Base-by-base conservation (phyloP, 2,888 invertebrate species). In the Philereme vetulata region DNA sequence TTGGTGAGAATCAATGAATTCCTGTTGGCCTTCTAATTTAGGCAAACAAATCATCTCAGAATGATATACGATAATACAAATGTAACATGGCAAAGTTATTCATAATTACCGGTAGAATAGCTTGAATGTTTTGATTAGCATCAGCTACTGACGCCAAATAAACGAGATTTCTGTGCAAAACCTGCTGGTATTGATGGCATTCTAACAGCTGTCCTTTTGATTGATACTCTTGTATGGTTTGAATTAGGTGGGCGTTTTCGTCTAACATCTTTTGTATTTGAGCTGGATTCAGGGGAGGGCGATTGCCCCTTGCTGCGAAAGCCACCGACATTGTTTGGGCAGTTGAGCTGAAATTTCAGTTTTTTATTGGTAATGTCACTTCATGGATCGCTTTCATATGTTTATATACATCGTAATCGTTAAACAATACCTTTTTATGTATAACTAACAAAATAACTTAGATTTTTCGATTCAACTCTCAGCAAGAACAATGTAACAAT, bases 101-200 rank as follows among this genome's bases (percentile, higher is more conserved):
- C 33, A 36, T 48, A 86, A 94, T 95, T 94, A 98, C 98, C 77
- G 98, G 98, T 78, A 98, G 91, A 73, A 98, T 93, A 59, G 96
- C 95, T 81, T 97, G 96, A 68, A 98, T 96, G 88, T 98, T 98
- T 92, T 98, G 98, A 81, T 96, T 97, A 11, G 97, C 96, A 92
- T 99, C 99, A n/a, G 99, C 99, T 62, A 99, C 94, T 34, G 98
- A 97, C 6, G 99, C 98, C 72, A 99, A 93, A 85, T 98, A 99
- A 0, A 99, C 97, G 64, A 99, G 93, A 92, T 99, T 99, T 69
- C 98, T 93, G 82, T 99, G 99, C 67, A 99, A 90, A 65, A 97
- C 95, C 86, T 98, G 97, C 83, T 99, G 98, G 85, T 97, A 98
- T 92, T 97, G 97, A 84, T 97, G 94, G 80, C 97, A 97, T 93